phyloP scores from a whole-genome alignment of 2,888 invertebrate genomes.

The Hylaea fasciaria region DNA sequence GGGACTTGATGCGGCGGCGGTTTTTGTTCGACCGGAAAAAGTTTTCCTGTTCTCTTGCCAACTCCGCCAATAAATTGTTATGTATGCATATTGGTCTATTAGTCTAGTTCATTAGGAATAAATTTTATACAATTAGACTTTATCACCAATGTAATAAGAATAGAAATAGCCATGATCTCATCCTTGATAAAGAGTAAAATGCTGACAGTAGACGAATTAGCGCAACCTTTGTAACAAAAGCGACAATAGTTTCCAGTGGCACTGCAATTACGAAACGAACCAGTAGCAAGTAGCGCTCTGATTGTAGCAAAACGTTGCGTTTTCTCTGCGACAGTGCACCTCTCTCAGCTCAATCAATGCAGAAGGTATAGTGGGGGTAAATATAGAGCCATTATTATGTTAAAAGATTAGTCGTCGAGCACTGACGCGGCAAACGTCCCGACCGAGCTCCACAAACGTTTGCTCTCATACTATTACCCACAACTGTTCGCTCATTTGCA shows the following conservation, averaged over 20 bases:
- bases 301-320: conserved; percentile 40
- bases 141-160: not conserved
- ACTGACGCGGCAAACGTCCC: conserved; percentile 42
- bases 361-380: conserved; percentile 39
- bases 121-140: not conserved
- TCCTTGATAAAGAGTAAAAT: not conserved
- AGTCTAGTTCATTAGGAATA: conserved; percentile 48
- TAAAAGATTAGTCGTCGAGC: conserved; percentile 62
- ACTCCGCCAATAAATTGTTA: conserved; percentile 51
- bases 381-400: conserved; percentile 56
- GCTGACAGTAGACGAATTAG: conserved; percentile 1
- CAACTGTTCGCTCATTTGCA: conserved; percentile 69
- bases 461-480: conserved; percentile 57
- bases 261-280: conserved; percentile 32
- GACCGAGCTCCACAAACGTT: conserved; percentile 57
- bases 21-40: conserved; percentile 65
- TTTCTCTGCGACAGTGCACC: conserved; percentile 36
- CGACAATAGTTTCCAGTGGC: conserved; percentile 16
- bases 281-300: conserved; percentile 34
- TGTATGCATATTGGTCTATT: conserved; percentile 54
- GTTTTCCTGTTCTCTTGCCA: conserved; percentile 59
- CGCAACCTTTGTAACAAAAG: conserved; percentile 9
- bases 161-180: not conserved
- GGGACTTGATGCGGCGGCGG: conserved; percentile 70
- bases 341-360: conserved; percentile 35